Base-by-base conservation (phyloP, 2,888 invertebrate genomes). In the Platypus cylindrus region DNA sequence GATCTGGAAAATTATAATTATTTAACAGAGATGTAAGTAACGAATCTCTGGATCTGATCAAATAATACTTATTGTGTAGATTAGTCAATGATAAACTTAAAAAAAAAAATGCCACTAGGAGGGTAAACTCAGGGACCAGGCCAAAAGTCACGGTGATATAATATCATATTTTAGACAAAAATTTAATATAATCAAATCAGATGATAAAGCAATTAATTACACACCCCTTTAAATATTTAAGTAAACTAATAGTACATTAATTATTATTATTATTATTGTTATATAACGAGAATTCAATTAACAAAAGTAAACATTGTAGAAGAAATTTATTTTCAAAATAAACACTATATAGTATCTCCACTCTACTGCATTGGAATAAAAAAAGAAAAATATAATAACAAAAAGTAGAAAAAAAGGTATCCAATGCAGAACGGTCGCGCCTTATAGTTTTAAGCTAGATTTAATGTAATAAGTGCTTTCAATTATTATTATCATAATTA, bases 71-170 rank as follows among this genome's bases (percentile, higher is more conserved):
- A n/a, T n/a, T n/a, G n/a, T n/a, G n/a, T n/a, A n/a, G n/a, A n/a
- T n/a, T n/a, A n/a, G n/a, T n/a, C n/a, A n/a, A 14, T 5, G 9
- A 20, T 20, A 20, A 20, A 20, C 20, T 20, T 20, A 20, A 20
- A 20, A 32, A 32, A 17, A 36, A 11, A 38, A 30, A 32, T 34
- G 22, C 37, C 42, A 38, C 48, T 48, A 50, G 59, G 59, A 58
- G 59, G 60, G 61, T 61, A 58, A 60, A 61, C 61, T 62, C 62
- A 63, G 64, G 64, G 65, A 64, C 64, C 65, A 64, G 64, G 64
- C 63, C 64, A 62, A 60, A 58, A 58, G 59, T 60, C 61, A 61
- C 60, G 61, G 62, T 62, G 59, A 63, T 62, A 62, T 62, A 61
- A 62, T n/a, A n/a, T n/a, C n/a, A n/a, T n/a, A 60, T 59, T 56